Evolutionary conservation across 2,113 vertebrate species (phyloP).

Genomic region (Nasalis larvatus): DNA sequence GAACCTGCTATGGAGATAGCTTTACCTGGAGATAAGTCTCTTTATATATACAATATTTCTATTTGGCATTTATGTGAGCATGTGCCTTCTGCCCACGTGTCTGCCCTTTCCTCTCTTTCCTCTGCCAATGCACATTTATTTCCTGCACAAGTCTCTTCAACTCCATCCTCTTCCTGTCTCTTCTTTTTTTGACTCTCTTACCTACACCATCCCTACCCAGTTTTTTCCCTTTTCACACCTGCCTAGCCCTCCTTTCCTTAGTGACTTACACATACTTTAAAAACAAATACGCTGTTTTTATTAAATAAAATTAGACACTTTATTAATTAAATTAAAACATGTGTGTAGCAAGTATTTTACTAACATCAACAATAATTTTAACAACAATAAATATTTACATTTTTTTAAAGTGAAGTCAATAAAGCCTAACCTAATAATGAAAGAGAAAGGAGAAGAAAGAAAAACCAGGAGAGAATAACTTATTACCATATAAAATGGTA

Average conservation of each 20-base stretch:
- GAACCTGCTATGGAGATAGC: background rate
- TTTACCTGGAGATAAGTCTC: background rate
- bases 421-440: background rate
- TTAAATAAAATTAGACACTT: background rate
- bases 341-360: background rate
- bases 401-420: background rate
- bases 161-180: background rate
- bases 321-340: background rate
- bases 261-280: background rate
- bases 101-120: background rate
- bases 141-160: background rate
- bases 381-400: background rate
- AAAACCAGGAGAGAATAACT: background rate
- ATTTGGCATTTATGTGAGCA: background rate
- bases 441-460: background rate
- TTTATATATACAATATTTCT: accelerated
- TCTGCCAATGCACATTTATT: background rate
- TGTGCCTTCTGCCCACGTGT: background rate
- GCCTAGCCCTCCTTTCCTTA: background rate
- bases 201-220: background rate
- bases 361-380: background rate
- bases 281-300: background rate
- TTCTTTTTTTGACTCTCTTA: background rate
- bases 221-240: background rate
- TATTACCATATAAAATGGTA: background rate